Base-by-base conservation (phyloP, 2,797 vertebrate genomes). In the Poecilia wingei region DNA sequence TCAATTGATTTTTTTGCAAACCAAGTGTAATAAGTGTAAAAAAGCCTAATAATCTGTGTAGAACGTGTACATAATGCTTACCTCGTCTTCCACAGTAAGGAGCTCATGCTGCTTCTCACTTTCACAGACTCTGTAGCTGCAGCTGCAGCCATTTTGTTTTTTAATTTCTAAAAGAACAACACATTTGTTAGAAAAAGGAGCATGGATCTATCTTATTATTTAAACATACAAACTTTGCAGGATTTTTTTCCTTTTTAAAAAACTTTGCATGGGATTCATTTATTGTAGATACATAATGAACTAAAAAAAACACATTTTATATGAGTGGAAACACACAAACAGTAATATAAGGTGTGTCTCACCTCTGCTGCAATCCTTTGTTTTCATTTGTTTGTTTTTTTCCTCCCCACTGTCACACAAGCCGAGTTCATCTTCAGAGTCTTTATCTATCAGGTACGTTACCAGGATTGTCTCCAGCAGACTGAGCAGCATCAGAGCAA, bases 401-500 rank as follows among this genome's bases (percentile, higher is more conserved):
- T 53, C 47, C 28, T 76, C 47, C 5, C 10, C 3, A 59, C 76
- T 6, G 0, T 76, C 74, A 55, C 31, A 75, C 47, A n/a, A 57
- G 3, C 22, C 0, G 10, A 9, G 36, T 1, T 82, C 66, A 36
- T 79, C 25, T 55, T 79, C 45, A 61, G 76, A 71, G 75, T 91
- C 90, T 59, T 82, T 92, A 22, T 91, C 92, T 73, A 94, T 91
- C 39, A 96, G 88, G 86, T 95, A 90, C 45, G 92, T 84, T 2
- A 96, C 89, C 61, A 96, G 45, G 68, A 96, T 94, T 0, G 95
- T 95, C 88, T 96, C 96, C 47, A 97, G 87, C 49, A 96, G 90
- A 68, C 95, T 96, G 84, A 95, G 85, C 83, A 95, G 89, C 95
- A 96, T 96, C 81, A 96, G 85, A 61, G 90, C 93, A 89, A 97